Conservation (phyloP, 2,797 vertebrate genomes). For the Antrozous pallidus region DNA sequence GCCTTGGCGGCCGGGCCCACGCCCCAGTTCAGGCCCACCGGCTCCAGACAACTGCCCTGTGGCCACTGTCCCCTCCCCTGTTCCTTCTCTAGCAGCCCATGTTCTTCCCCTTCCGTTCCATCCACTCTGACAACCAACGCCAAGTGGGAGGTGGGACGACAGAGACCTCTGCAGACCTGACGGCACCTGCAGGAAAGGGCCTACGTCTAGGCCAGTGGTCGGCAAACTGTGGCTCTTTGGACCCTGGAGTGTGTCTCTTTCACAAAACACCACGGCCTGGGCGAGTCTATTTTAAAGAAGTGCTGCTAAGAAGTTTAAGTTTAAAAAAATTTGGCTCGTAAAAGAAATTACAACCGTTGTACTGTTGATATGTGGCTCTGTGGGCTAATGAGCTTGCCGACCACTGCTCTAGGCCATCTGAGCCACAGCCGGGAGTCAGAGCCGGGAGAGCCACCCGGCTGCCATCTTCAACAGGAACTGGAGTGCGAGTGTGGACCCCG, state of each 20-base stretch:
- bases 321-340: no score
- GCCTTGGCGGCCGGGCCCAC: accelerated
- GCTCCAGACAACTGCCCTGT: not conserved
- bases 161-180: not conserved
- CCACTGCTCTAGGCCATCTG: no score
- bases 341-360: no score
- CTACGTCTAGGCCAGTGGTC: not conserved
- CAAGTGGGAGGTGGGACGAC: accelerated
- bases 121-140: not conserved
- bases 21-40: not conserved
- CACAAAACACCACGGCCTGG: no score
- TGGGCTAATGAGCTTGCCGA: no score
- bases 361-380: no score
- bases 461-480: not conserved
- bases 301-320: no score
- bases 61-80: not conserved
- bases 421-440: not conserved
- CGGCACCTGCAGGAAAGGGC: not conserved
- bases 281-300: no score
- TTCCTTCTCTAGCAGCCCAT: not conserved
- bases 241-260: no score
- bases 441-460: not conserved
- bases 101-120: not conserved
- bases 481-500: no score
- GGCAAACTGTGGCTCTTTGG: no score